Percentiles rank a stretch among this genome's conserved stretches.
phyloP scores from a whole-genome alignment of 1,140 invertebrate genomes.

The Oryzaephilus surinamensis region DNA sequence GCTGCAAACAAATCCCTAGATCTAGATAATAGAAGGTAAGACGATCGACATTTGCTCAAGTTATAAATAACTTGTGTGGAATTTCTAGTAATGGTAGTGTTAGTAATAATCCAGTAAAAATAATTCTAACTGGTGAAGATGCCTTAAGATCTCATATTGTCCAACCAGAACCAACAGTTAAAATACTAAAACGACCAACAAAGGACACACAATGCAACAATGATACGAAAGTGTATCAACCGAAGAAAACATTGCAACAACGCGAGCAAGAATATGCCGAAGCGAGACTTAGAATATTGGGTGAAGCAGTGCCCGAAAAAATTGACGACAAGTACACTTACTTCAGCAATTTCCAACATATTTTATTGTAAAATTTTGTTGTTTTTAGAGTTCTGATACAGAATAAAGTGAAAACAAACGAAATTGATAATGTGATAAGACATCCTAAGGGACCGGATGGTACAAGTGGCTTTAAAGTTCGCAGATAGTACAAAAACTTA shows the following conservation, averaged over 20 bases:
- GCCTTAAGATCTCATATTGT: constrained; percentile 37
- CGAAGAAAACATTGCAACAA: constrained; percentile 75
- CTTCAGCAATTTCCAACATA: constrained; percentile 1
- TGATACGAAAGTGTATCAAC: constrained; percentile 56
- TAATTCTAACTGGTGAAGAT: constrained; percentile 33
- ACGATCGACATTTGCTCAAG: not conserved
- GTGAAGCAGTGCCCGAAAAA: constrained; percentile 74
- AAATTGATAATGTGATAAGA: constrained; percentile 37
- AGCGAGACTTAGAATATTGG: constrained; percentile 70
- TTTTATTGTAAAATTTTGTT: constrained; percentile 13
- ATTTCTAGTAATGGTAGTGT: constrained; percentile 24
- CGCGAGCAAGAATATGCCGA: constrained; percentile 81
- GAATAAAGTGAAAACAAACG: constrained; percentile 19
- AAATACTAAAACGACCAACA: constrained; percentile 68
- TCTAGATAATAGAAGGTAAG: constrained; percentile 27
- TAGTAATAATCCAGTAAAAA: constrained; percentile 26
- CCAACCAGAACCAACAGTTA: constrained; percentile 64
- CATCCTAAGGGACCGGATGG: constrained; percentile 47
- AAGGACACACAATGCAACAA: constrained; percentile 44
- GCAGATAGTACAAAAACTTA: constrained; percentile 50
- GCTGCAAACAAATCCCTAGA: constrained; percentile 22
- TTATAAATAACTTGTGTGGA: constrained; percentile 2
- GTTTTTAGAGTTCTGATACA: constrained; percentile 29
- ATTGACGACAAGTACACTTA: constrained; percentile 44
- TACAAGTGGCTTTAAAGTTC: constrained; percentile 45